Percentiles rank a stretch among this genome's conserved stretches.
phyloP scores from a whole-genome alignment of 2,113 vertebrate genomes.

The Megaptera novaeangliae region DNA sequence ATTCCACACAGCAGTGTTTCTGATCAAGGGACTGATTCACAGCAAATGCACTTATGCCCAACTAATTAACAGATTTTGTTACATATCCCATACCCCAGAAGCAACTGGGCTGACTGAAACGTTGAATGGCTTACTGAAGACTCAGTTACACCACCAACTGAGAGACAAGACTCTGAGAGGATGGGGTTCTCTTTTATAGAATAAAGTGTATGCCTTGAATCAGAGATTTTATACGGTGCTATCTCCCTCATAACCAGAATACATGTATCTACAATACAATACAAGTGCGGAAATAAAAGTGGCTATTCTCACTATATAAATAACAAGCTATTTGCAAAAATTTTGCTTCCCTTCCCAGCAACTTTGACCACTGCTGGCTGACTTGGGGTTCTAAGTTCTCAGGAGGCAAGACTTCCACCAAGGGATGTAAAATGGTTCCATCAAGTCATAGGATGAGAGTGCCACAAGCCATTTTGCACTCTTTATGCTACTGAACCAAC shows the following conservation, averaged over 20 bases:
- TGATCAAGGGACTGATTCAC: background rate
- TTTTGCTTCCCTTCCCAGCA: background rate
- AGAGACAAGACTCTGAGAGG: background rate
- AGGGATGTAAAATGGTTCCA: background rate
- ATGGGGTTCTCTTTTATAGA: background rate
- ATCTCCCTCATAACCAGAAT: background rate
- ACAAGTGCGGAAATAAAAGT: background rate
- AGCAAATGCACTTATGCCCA: background rate
- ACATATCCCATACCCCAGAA: background rate
- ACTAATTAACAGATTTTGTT: background rate
- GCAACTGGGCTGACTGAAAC: background rate
- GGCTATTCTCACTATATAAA: background rate
- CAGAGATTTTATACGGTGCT: background rate
- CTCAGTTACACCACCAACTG: background rate
- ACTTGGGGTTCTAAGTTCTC: background rate
- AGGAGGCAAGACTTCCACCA: background rate
- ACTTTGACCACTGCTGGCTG: background rate
- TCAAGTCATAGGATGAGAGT: background rate
- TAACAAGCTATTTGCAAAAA: background rate
- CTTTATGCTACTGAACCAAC: background rate
- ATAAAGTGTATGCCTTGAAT: background rate
- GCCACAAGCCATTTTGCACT: background rate
- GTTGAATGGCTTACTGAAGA: background rate
- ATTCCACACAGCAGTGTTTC: background rate
- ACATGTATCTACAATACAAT: background rate